Conservation (phyloP, 30 jellyfish, hydroid and myxozoan genomes). For the Cassiopea andromeda region DNA sequence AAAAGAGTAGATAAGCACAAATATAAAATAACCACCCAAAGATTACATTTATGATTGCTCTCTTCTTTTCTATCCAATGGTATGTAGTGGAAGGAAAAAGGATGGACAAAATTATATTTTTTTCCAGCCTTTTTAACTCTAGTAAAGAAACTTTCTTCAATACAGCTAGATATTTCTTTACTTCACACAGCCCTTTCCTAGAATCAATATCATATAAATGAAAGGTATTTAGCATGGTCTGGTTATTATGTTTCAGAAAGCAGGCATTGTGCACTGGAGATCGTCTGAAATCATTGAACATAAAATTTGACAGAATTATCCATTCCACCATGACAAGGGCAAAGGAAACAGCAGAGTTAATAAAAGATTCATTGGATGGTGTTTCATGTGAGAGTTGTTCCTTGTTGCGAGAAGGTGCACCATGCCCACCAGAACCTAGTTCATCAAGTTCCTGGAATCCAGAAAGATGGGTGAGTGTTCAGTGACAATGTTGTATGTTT, state of each 20-base stretch:
- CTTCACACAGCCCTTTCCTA: no score
- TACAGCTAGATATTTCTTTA: no score
- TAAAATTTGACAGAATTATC: conserved; percentile 70
- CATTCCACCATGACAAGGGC: conserved; percentile 97
- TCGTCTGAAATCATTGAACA: conserved; percentile 73
- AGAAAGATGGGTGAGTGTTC: conserved; percentile 81
- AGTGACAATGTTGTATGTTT: background rate
- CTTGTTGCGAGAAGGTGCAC: conserved; percentile 96
- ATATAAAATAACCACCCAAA: no score
- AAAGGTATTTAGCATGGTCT: no score
- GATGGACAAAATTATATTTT: no score
- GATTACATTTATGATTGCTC: no score
- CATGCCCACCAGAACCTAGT: conserved; percentile 97
- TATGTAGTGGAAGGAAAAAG: no score
- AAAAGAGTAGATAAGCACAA: no score
- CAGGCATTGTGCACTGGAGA: conserved; percentile 92
- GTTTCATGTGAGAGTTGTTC: conserved; percentile 75
- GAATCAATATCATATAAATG: no score
- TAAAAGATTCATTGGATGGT: conserved; percentile 70
- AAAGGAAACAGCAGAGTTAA: conserved; percentile 87
- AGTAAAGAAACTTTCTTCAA: no score
- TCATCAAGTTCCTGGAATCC: conserved; percentile 82
- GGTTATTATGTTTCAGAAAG: conserved; percentile 72
- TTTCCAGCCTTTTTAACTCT: no score
- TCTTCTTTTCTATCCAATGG: no score